Evolutionary conservation across 2,888 invertebrate species (phyloP).

Genomic region (Lepidocyrtinus sp.): DNA sequence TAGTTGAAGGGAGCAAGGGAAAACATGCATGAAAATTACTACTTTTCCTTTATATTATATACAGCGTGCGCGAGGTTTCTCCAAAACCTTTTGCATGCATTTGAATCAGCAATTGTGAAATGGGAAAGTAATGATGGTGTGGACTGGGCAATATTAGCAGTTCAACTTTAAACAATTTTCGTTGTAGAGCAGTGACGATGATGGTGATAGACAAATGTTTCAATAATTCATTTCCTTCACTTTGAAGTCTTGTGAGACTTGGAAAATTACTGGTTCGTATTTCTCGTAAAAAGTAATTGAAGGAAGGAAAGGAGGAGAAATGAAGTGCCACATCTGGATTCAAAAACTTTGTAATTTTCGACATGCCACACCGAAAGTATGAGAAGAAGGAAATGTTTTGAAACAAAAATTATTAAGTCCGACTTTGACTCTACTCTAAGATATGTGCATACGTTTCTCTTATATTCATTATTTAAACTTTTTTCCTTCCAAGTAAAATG

Average conservation of each 20-base stretch:
- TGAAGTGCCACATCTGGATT: conserved; percentile 51
- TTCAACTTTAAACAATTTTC: not conserved
- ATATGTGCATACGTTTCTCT: no score
- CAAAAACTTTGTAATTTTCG: conserved; percentile 50
- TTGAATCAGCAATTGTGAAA: not conserved
- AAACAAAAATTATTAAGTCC: not conserved
- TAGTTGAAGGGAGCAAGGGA: not conserved
- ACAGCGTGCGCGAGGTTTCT: not conserved
- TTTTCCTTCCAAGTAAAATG: not conserved
- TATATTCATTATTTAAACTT: not conserved
- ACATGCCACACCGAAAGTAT: conserved; percentile 41
- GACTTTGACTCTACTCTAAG: no score
- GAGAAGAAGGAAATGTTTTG: not conserved
- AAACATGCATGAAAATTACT: conserved; percentile 41
- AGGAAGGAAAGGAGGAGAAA: conserved; percentile 35
- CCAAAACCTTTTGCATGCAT: not conserved
- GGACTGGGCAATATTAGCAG: conserved; percentile 24
- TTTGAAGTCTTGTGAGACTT: conserved; percentile 50
- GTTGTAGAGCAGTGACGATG: conserved; percentile 1
- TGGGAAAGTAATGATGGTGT: conserved; percentile 41
- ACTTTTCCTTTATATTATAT: not conserved
- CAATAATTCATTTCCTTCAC: conserved; percentile 59
- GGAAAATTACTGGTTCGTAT: conserved; percentile 45
- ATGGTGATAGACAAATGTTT: conserved; percentile 57
- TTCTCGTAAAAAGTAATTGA: conserved; percentile 3